Percentiles rank a stretch among this genome's conserved stretches.
Evolutionary conservation across 2,113 vertebrate species (phyloP).

Genomic region (Chiloscyllium plagiosum): DNA sequence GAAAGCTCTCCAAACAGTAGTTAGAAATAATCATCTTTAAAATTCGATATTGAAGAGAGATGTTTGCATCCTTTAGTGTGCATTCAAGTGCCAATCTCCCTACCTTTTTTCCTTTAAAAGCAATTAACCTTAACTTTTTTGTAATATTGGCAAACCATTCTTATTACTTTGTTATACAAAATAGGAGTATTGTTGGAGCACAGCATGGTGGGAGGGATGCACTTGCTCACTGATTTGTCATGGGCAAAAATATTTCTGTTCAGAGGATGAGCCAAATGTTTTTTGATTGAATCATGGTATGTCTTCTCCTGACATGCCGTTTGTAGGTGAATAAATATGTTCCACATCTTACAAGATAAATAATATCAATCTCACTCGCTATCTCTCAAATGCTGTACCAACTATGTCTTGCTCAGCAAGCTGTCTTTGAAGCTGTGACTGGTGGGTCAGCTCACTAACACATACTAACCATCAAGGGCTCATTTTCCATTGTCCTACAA

Average conservation of each 20-base stretch:
- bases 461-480: not conserved
- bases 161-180: not conserved
- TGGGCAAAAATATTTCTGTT: not conserved
- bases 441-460: not conserved
- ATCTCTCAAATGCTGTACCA: not conserved
- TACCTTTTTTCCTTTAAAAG: not conserved
- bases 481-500: not conserved
- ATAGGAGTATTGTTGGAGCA: not conserved
- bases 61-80: not conserved
- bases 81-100: not conserved
- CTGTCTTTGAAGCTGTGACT: not conserved
- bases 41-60: not conserved
- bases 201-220: not conserved
- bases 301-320: not conserved
- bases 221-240: not conserved
- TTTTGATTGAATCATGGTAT: not conserved
- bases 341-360: not conserved
- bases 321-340: not conserved
- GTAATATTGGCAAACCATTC: not conserved
- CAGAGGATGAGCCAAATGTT: not conserved
- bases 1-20: not conserved
- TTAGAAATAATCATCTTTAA: not conserved
- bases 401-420: not conserved
- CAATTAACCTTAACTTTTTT: not conserved
- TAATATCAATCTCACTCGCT: not conserved